Percentiles rank a stretch among this genome's conserved stretches.
Evolutionary conservation across 2,888 invertebrate species (phyloP).

Genomic region (Orchesellides sinensis): DNA sequence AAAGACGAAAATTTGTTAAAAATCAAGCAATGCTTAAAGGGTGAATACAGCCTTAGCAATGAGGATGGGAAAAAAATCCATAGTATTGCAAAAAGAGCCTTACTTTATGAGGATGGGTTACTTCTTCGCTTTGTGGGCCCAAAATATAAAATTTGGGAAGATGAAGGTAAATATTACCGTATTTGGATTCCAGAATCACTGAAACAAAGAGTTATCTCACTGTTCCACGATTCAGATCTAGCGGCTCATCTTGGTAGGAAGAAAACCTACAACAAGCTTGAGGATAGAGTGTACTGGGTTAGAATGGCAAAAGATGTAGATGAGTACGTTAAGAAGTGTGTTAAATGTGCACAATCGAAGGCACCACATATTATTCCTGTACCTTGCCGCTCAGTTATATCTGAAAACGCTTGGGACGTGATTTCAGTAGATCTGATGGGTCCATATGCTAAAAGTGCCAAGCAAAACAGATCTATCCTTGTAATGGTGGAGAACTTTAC

Average conservation of each 20-base stretch:
- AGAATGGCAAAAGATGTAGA: constrained; percentile 53
- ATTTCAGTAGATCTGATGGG: constrained; percentile 65
- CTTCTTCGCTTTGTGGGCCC: constrained; percentile 41
- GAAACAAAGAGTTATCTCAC: constrained; percentile 1
- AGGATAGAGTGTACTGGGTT: constrained; percentile 58
- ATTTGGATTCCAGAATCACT: constrained; percentile 52
- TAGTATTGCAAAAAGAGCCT: constrained; percentile 9
- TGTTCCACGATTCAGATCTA: constrained; percentile 42
- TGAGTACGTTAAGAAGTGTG: constrained; percentile 49
- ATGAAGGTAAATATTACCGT: constrained; percentile 38
- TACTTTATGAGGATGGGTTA: constrained; percentile 36
- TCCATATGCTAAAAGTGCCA: constrained; percentile 35
- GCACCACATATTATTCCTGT: constrained; percentile 10
- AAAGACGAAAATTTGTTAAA: constrained; percentile 35
- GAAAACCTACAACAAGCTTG: constrained; percentile 59
- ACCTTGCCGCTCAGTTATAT: neutral
- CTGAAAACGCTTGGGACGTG: constrained; percentile 32
- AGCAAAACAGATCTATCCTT: constrained; percentile 36
- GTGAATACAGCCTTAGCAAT: constrained; percentile 16
- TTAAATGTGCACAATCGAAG: constrained; percentile 51
- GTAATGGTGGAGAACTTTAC: constrained; percentile 57
- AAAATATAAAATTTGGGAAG: constrained; percentile 57
- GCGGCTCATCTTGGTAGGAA: constrained; percentile 62
- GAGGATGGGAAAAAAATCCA: neutral
- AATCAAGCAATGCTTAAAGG: constrained; percentile 29